Evolutionary conservation across 2,797 vertebrate genomes (phyloP), one percentile per base, ranked within the genome.

Genomic region (Aselliscus stoliczkanus): DNA sequence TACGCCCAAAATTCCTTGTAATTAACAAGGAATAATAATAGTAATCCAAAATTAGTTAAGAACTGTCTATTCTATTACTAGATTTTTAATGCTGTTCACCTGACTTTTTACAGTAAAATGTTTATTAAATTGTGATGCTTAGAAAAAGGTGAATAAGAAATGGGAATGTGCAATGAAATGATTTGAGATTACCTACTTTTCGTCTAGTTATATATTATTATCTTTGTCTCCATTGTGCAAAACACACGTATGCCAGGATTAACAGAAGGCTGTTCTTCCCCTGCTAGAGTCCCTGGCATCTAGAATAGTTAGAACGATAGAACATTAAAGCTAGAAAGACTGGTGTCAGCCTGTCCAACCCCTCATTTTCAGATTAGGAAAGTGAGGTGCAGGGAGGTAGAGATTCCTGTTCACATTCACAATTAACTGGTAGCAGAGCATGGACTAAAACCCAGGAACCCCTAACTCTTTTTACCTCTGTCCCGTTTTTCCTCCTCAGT

Each of bases 321-420:
- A 91, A 64, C 1, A 39, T 58, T 79, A 65, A 72, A 84, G 64
- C 44, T 58, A 14, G 39, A 65, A 73, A 75, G 31, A 88, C 54
- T 31, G 23, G 20, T 10, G 23, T 82, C 56, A 77, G 27, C 27
- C 50, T 64, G 56, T 52, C 65, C 20, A 52, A 37, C 18, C 20
- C 37, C 44, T 77, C 60, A 64, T 54, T 60, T 94, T 84, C 58
- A 73, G 62, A 91, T 70, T 44, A 94, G 88, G n/a, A 94, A 91
- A 91, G 5, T 76, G 42, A 76, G 52, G 2, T 62, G 82, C 27
- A 54, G 39, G 62, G 87, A 76, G 39, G 44, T 1, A 69, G 64
- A 69, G 64, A 67, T 82, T 60, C 69, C 67, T 76, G 17, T 37
- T 65, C 79, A 84, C 34, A 27, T 34, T 84, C 83, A 72, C 44